Conservation (phyloP, 2,797 vertebrate species). For the Takifugu ocellatus region DNA sequence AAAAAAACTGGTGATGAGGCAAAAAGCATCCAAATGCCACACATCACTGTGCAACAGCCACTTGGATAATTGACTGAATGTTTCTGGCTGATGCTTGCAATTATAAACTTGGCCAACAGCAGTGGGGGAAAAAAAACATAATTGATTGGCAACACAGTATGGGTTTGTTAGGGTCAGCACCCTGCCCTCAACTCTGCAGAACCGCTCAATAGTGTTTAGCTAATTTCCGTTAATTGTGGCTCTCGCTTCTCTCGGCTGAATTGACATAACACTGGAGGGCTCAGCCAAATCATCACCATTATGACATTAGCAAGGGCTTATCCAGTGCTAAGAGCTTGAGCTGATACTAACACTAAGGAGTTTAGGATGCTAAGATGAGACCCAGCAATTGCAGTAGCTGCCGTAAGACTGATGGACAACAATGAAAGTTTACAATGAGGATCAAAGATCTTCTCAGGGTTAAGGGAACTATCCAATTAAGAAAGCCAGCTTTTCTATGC, state of each 20-base stretch:
- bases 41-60: conserved; percentile 21
- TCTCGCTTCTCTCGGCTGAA: conserved; percentile 65
- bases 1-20: conserved; percentile 20
- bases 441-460: conserved; percentile 68
- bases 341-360: conserved; percentile 79
- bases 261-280: conserved; percentile 71
- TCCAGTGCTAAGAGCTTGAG: conserved; percentile 77
- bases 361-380: conserved; percentile 78
- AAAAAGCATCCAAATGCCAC: conserved; percentile 19
- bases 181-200: conserved; percentile 48
- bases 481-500: conserved; percentile 55
- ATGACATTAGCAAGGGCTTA: conserved; percentile 79
- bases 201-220: conserved; percentile 64
- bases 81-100: conserved; percentile 22
- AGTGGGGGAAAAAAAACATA: conserved; percentile 25
- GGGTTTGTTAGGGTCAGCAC: conserved; percentile 48
- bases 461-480: conserved; percentile 74
- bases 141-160: conserved; percentile 52
- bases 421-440: conserved; percentile 75
- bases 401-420: conserved; percentile 73
- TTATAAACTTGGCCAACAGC: conserved; percentile 31
- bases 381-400: conserved; percentile 66
- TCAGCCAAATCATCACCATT: conserved; percentile 77
- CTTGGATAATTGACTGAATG: conserved; percentile 34
- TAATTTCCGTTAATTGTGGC: conserved; percentile 76